Evolutionary conservation across 1,140 invertebrate species (phyloP).

Genomic region (Thalassaphorura encarpata): DNA sequence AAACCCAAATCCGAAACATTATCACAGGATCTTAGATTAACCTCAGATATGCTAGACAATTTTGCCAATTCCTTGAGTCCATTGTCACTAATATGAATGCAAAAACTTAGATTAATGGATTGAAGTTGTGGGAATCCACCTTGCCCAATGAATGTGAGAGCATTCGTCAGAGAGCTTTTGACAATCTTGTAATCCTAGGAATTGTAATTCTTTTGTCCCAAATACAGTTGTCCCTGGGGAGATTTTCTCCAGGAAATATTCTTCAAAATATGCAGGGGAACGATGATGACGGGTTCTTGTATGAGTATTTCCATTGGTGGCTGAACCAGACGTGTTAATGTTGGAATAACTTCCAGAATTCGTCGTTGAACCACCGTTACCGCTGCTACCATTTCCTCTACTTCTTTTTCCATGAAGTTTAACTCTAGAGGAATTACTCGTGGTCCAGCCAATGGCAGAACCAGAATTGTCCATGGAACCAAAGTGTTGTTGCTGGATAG

Average conservation of each 20-base stretch:
- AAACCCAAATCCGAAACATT: constrained; percentile 86
- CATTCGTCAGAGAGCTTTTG: constrained; percentile 85
- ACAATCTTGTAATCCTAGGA: constrained; percentile 84
- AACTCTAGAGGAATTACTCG: no score
- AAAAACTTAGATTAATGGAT: constrained; percentile 86
- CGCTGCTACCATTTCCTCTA: no score
- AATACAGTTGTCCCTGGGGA: constrained; percentile 20
- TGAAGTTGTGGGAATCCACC: constrained; percentile 32
- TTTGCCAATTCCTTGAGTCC: constrained; percentile 79
- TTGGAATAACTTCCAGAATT: no score
- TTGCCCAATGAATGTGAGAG: constrained; percentile 44
- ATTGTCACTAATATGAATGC: constrained; percentile 80
- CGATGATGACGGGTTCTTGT: no score
- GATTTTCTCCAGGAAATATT: constrained; percentile 3
- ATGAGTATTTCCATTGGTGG: no score
- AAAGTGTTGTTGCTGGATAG: no score
- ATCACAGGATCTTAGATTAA: constrained; percentile 88
- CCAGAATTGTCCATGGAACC: no score
- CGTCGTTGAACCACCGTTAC: no score
- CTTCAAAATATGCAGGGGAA: neutral
- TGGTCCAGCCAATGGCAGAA: no score
- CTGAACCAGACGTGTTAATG: no score
- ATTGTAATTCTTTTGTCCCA: constrained; percentile 63
- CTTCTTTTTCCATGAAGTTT: no score
- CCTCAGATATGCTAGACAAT: constrained; percentile 67